phyloP scores from a whole-genome alignment of 2,888 invertebrate species.

The Agrochola litura region DNA sequence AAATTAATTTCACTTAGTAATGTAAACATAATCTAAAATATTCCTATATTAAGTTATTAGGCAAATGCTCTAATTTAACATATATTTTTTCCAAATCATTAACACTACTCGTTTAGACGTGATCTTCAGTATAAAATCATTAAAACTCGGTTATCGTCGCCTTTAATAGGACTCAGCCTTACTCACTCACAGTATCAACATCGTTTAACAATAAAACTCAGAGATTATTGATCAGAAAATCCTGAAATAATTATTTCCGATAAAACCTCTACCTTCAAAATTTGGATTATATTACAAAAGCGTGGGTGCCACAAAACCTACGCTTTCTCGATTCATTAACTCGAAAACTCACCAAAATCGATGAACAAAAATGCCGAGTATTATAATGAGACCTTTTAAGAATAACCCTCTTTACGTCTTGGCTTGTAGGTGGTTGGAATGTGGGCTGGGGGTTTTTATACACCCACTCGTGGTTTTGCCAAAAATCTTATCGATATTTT shows the following conservation, averaged over 20 bases:
- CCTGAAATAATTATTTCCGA: conserved; percentile 3
- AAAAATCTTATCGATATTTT: no score
- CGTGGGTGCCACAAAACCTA: neutral
- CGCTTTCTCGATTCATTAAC: conserved; percentile 7
- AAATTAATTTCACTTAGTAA: no score
- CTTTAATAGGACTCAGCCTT: no score
- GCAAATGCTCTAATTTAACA: no score
- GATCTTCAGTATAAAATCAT: no score
- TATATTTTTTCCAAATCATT: no score
- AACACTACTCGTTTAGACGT: no score
- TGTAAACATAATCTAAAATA: no score
- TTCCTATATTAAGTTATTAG: no score
- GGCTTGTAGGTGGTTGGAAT: conserved; percentile 2
- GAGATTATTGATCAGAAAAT: neutral
- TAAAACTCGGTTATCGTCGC: no score
- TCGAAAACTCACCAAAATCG: neutral
- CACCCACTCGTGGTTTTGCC: neutral
- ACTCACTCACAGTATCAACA: neutral
- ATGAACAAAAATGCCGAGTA: conserved; percentile 8
- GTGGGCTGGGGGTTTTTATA: conserved; percentile 6
- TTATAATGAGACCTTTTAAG: conserved; percentile 6
- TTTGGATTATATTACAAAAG: neutral
- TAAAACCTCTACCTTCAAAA: neutral
- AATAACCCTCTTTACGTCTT: conserved; percentile 6
- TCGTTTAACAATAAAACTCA: neutral